These are phyloP conservation scores for Psylliodes chrysocephalus DNA, from an alignment of 2,888 invertebrate genomes.

Conservation along the genomic window DNA sequence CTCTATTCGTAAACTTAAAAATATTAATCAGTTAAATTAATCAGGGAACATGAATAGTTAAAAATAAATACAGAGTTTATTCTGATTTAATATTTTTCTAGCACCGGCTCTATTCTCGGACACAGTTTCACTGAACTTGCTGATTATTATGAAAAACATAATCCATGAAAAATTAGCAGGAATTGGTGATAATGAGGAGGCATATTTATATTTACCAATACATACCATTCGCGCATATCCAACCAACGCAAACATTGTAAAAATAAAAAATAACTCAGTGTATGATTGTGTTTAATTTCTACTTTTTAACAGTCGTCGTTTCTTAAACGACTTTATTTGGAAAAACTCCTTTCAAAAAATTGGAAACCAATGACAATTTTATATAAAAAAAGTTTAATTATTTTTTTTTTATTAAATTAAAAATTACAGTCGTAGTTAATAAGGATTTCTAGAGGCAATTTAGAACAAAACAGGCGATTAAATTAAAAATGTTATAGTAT, in stretches of 20 bases:
- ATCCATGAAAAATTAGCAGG: constrained; percentile 36
- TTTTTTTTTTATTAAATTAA: too few relatives aligned
- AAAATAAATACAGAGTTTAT: too few relatives aligned
- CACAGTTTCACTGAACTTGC: constrained; percentile 62
- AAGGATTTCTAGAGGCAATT: too few relatives aligned
- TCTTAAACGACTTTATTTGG: constrained; percentile 42
- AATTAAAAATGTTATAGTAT: too few relatives aligned
- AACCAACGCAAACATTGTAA: constrained; percentile 65
- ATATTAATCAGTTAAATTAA: too few relatives aligned
- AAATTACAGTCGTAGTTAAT: too few relatives aligned
- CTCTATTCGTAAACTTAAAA: too few relatives aligned
- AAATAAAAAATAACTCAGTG: constrained; percentile 64
- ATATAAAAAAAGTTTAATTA: too few relatives aligned
- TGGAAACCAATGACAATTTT: too few relatives aligned
- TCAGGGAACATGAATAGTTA: too few relatives aligned
- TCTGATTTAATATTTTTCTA: constrained; percentile 59
- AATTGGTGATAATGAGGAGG: constrained; percentile 39
- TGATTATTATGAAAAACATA: constrained; percentile 44
- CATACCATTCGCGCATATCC: constrained; percentile 65
- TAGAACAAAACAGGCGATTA: too few relatives aligned
- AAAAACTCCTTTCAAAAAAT: constrained; percentile 28
- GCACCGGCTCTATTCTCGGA: constrained; percentile 62
- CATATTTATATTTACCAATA: constrained; percentile 56
- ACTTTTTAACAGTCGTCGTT: constrained; percentile 39
- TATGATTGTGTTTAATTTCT: constrained; percentile 58